Evolutionary conservation across 2,113 vertebrate species (phyloP).

Genomic region (Xiphophorus hellerii): DNA sequence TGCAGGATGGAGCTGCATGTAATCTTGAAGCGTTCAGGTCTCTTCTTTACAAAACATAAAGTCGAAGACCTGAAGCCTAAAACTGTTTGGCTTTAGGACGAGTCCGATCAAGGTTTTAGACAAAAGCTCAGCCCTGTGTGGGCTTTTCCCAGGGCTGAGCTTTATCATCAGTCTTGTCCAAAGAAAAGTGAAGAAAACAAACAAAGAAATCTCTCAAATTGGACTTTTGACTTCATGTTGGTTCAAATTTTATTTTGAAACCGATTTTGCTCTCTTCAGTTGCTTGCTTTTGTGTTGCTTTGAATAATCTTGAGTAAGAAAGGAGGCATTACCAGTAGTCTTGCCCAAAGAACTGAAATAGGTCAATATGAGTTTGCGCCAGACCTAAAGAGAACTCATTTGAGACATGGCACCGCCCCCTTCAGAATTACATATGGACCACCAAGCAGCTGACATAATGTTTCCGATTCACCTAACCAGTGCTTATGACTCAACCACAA

Average conservation of each 20-base stretch:
- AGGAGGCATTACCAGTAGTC: too few relatives aligned
- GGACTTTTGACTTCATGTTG: background rate
- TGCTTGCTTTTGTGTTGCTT: too few relatives aligned
- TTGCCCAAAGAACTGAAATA: too few relatives aligned
- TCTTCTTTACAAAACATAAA: background rate
- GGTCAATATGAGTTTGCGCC: background rate
- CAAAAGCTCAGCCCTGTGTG: background rate
- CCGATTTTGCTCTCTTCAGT: background rate
- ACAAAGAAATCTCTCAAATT: background rate
- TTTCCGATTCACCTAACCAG: constrained; percentile 29
- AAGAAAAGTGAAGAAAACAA: background rate
- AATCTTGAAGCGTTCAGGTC: constrained; percentile 3
- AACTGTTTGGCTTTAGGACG: constrained; percentile 26
- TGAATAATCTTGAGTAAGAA: too few relatives aligned
- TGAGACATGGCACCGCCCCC: background rate
- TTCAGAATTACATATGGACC: constrained; percentile 19
- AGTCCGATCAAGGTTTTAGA: constrained; percentile 11
- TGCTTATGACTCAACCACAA: constrained; percentile 39
- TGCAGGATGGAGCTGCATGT: constrained; percentile 1
- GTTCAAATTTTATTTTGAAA: background rate
- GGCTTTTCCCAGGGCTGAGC: too few relatives aligned
- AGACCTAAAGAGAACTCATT: background rate
- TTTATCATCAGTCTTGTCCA: background rate
- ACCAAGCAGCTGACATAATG: constrained; percentile 22
- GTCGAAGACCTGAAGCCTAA: constrained; percentile 6